Percentiles rank a stretch among this genome's conserved stretches.
These are phyloP conservation scores for Ptychodera flava DNA, from an alignment of 35 echinoderm and acorn worm genomes.

Conservation along the genomic window DNA sequence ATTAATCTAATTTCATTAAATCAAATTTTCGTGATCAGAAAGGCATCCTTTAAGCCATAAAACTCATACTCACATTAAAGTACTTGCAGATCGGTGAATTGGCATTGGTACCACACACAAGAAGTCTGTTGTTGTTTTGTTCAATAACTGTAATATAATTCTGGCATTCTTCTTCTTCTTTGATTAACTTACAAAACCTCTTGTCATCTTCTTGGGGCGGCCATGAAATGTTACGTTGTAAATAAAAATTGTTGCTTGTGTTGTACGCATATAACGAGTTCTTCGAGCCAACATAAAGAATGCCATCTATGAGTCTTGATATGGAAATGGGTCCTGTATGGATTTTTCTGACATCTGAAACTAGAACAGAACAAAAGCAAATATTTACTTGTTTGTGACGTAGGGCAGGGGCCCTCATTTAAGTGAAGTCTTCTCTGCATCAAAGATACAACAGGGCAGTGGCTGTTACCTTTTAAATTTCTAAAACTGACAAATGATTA, in stretches of 20 bases:
- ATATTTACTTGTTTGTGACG: no score
- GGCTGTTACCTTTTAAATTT: no score
- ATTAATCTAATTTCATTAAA: no score
- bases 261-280: background rate
- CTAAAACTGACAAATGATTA: no score
- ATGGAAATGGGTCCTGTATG: no score
- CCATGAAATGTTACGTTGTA: background rate
- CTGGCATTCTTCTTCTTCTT: slow-evolving; percentile 39
- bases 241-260: background rate
- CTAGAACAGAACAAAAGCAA: no score
- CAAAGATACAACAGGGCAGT: no score
- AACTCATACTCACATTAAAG: slow-evolving; percentile 36
- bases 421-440: no score
- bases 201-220: background rate
- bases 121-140: slow-evolving; percentile 31
- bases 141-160: slow-evolving; percentile 56
- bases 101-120: slow-evolving; percentile 65
- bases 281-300: background rate
- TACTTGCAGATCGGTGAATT: slow-evolving; percentile 40
- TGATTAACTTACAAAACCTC: background rate
- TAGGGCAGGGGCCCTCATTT: no score
- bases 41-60: background rate
- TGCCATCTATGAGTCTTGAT: background rate
- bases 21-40: background rate
- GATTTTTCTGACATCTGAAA: no score